These are phyloP conservation scores for Habroteleia sp. DNA, from an alignment of 2,888 invertebrate species.

Conservation along the genomic window DNA sequence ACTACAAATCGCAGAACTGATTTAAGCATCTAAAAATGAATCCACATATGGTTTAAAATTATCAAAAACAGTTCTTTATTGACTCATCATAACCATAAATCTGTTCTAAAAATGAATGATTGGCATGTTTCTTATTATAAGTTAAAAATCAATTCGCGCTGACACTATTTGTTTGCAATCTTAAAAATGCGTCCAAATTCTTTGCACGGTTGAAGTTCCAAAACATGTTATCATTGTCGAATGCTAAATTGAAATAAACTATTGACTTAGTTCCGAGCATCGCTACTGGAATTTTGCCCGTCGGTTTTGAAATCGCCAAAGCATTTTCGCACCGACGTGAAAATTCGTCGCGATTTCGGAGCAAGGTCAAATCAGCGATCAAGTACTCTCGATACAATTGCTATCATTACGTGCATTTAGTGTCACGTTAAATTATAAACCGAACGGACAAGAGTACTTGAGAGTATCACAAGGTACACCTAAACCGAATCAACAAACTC, in stretches of 20 bases:
- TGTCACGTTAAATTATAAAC: conserved; percentile 60
- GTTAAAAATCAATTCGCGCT: conserved; percentile 36
- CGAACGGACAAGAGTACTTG: conserved; percentile 70
- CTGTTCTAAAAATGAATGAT: conserved; percentile 38
- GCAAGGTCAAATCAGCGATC: conserved; percentile 19
- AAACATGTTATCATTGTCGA: conserved; percentile 32
- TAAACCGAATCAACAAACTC: conserved; percentile 81
- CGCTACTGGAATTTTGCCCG: neutral
- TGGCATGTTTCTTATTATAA: conserved; percentile 20
- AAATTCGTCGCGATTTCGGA: conserved; percentile 1
- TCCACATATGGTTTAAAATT: conserved; percentile 39
- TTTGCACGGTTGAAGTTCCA: conserved; percentile 36
- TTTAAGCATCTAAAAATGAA: conserved; percentile 42
- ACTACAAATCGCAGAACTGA: conserved; percentile 4
- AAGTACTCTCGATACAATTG: conserved; percentile 53
- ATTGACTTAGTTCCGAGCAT: conserved; percentile 7
- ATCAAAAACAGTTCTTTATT: conserved; percentile 60
- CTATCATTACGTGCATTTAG: conserved; percentile 36
- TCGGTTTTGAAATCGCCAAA: neutral
- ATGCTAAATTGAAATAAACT: conserved; percentile 13
- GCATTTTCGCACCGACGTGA: neutral
- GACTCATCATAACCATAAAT: conserved; percentile 40
- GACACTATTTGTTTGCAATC: conserved; percentile 8
- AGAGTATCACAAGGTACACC: conserved; percentile 75
- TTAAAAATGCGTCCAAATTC: conserved; percentile 32